Evolutionary conservation across 2,797 vertebrate species (phyloP).

Genomic region (Ambastaia sidthimunki): DNA sequence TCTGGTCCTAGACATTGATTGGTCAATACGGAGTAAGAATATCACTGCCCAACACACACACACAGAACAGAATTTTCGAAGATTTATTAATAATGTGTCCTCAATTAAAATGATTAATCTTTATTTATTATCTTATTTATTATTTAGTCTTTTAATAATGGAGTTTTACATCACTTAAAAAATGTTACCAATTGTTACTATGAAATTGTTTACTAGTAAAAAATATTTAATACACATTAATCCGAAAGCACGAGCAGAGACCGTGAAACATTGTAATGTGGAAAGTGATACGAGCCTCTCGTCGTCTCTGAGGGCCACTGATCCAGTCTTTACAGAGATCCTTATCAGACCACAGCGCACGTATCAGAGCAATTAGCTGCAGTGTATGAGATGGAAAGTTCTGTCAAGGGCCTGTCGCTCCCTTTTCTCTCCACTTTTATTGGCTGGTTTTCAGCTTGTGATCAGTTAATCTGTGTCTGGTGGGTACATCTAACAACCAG

Average conservation of each 20-base stretch:
- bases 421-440: conserved; percentile 37
- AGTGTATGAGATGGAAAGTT: conserved; percentile 57
- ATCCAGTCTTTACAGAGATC: conserved; percentile 55
- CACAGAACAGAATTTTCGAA: too few relatives aligned
- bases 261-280: conserved; percentile 1
- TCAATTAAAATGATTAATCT: too few relatives aligned
- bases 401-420: conserved; percentile 48
- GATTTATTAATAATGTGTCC: too few relatives aligned
- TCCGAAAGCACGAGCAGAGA: conserved; percentile 1
- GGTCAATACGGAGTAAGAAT: neutral
- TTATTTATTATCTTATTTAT: too few relatives aligned
- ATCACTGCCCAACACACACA: too few relatives aligned
- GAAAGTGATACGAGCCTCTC: conserved; percentile 50
- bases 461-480: conserved; percentile 10
- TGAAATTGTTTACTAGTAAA: too few relatives aligned
- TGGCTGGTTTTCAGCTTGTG: conserved; percentile 33
- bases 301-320: conserved; percentile 34
- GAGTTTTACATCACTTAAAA: too few relatives aligned
- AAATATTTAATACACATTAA: too few relatives aligned
- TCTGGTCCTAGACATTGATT: neutral
- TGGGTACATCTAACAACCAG: neutral
- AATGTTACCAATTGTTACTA: too few relatives aligned
- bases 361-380: conserved; percentile 48
- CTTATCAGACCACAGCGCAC: conserved; percentile 51
- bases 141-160: too few relatives aligned